These are phyloP conservation scores for Coptodon bakossiorum DNA, from an alignment of 2,113 vertebrate species.

Conservation along the genomic window DNA sequence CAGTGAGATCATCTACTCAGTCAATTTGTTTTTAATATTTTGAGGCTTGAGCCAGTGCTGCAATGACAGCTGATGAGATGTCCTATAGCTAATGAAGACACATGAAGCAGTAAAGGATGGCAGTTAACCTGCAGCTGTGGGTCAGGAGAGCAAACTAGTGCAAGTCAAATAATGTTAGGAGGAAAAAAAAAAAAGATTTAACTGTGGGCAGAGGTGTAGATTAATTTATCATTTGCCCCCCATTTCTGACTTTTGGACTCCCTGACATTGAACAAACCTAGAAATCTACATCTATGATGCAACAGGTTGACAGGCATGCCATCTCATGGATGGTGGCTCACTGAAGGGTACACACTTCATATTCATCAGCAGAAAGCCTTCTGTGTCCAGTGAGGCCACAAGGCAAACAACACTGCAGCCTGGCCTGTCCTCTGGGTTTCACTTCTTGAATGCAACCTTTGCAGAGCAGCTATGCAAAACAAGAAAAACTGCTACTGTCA, in stretches of 20 bases:
- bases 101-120: not conserved
- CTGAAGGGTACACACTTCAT: not conserved
- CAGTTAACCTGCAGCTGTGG: not conserved
- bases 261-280: not conserved
- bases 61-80: not conserved
- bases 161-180: not conserved
- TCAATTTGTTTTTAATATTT: not conserved
- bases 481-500: not conserved
- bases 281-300: not conserved
- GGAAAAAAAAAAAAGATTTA: not conserved
- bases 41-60: not conserved
- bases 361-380: not conserved
- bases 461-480: not conserved
- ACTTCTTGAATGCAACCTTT: not conserved
- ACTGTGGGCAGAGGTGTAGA: not conserved
- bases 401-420: slow-evolving; percentile 1
- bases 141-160: not conserved
- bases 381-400: not conserved
- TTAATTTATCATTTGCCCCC: not conserved
- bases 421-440: not conserved
- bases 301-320: not conserved
- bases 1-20: not conserved
- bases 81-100: not conserved
- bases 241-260: not conserved
- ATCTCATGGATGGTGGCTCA: not conserved